Conservation (phyloP, 2,797 vertebrate species). For the Enteromius argenteus region DNA sequence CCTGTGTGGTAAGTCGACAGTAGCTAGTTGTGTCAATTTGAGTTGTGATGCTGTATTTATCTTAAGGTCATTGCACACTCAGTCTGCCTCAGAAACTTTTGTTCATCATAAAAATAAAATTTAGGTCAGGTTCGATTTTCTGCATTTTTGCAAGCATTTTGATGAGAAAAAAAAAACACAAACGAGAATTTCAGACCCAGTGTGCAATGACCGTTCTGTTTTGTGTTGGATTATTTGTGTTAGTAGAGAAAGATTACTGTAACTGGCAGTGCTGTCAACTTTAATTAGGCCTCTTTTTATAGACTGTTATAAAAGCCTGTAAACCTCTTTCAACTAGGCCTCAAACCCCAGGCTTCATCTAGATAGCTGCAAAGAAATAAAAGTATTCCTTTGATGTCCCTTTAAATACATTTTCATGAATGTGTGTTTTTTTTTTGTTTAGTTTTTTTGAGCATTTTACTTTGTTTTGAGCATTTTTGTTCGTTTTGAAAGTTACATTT, state of each 20-base stretch:
- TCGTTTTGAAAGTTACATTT: background rate
- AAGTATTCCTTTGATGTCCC: background rate
- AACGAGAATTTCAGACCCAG: too few relatives aligned
- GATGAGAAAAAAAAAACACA: too few relatives aligned
- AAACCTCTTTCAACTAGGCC: constrained; percentile 3
- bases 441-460: background rate
- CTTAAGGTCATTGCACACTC: background rate
- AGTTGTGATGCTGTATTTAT: constrained; percentile 35
- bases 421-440: background rate
- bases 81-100: too few relatives aligned
- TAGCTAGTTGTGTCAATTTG: constrained; percentile 50
- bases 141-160: too few relatives aligned
- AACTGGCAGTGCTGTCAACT: constrained; percentile 13
- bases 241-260: background rate
- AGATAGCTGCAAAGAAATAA: background rate
- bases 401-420: background rate
- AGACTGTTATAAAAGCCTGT: background rate
- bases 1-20: constrained; percentile 78
- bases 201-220: background rate
- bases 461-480: background rate
- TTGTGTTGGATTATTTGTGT: background rate
- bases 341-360: background rate
- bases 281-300: constrained; percentile 10
- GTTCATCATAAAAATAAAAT: too few relatives aligned
- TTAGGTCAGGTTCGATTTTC: too few relatives aligned